phyloP scores from a whole-genome alignment of 2,888 invertebrate genomes.

The Aplocera efformata region DNA sequence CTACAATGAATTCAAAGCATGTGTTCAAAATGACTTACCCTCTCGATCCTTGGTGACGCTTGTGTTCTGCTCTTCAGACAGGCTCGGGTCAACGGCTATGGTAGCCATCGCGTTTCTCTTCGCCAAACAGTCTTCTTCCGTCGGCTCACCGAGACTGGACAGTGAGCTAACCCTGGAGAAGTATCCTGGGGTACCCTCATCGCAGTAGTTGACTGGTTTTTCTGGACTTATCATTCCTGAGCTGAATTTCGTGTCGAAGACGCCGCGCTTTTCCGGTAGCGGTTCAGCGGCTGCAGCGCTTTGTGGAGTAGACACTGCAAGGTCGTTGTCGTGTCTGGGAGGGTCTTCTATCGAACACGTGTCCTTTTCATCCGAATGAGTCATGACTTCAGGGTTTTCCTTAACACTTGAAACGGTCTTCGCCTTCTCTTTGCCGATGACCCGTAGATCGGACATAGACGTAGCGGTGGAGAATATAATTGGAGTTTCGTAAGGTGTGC shows the following conservation, averaged over 20 bases:
- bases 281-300: constrained; percentile 40
- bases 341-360: constrained; percentile 74
- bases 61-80: constrained; percentile 47
- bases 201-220: constrained; percentile 90
- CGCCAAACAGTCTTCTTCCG: constrained; percentile 65
- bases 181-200: constrained; percentile 92
- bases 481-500: constrained; percentile 90
- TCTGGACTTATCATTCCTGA: constrained; percentile 88
- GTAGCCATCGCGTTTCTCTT: constrained; percentile 71
- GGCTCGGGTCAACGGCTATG: constrained; percentile 58
- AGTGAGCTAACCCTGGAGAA: constrained; percentile 85
- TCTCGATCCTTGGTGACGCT: constrained; percentile 68
- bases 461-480: constrained; percentile 93
- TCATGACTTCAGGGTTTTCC: constrained; percentile 69
- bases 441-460: constrained; percentile 91
- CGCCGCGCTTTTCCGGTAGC: constrained; percentile 50
- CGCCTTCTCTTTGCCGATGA: constrained; percentile 70
- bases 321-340: constrained; percentile 68
- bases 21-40: constrained; percentile 43
- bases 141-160: constrained; percentile 80
- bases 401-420: constrained; percentile 55
- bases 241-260: constrained; percentile 78
- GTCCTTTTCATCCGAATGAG: constrained; percentile 73
- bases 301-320: constrained; percentile 56
- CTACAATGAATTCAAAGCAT: background rate